These are phyloP conservation scores for Illadopsis cleaveri DNA, from an alignment of 2,113 vertebrate species.

Conservation along the genomic window DNA sequence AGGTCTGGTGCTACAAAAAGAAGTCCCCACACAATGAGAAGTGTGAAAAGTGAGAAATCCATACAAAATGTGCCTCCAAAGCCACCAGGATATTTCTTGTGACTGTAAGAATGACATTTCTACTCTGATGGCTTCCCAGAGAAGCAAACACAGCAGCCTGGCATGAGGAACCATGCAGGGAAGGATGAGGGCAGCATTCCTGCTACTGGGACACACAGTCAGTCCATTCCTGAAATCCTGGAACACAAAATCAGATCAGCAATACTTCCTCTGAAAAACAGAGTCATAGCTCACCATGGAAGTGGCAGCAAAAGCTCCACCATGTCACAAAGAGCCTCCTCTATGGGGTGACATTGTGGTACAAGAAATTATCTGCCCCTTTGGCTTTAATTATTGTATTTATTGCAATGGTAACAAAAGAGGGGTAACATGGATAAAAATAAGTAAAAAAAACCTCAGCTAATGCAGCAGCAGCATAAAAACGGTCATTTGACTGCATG, in stretches of 20 bases:
- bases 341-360: neutral
- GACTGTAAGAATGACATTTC: neutral
- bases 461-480: neutral
- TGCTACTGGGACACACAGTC: too few species aligned
- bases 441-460: neutral
- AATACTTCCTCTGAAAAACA: neutral
- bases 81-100: neutral
- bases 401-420: neutral
- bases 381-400: neutral
- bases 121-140: neutral
- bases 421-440: neutral
- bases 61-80: neutral
- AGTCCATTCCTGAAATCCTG: neutral
- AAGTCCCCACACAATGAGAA: neutral
- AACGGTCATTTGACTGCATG: neutral
- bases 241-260: neutral
- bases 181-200: neutral
- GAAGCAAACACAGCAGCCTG: neutral
- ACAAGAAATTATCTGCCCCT: neutral
- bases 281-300: neutral
- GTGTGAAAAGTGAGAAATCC: neutral
- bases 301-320: neutral
- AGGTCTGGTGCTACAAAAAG: neutral
- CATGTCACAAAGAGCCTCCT: accelerated
- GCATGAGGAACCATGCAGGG: neutral